Percentiles rank a stretch among this genome's conserved stretches.
Evolutionary conservation across 2,888 invertebrate species (phyloP).

Genomic region (Tethea ocularis): DNA sequence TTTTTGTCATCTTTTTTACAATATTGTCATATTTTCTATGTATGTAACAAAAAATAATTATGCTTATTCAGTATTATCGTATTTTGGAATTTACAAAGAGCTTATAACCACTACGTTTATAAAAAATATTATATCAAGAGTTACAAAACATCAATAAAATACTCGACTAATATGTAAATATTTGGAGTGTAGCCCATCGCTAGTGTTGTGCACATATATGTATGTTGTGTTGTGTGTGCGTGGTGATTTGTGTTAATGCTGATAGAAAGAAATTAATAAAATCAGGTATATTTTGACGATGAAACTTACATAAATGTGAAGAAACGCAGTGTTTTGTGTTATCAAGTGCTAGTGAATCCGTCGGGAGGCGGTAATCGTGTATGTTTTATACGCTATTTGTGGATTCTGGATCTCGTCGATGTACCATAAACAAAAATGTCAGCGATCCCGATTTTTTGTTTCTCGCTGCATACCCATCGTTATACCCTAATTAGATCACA

Average conservation of each 20-base stretch:
- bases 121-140: too few species aligned
- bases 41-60: too few species aligned
- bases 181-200: constrained; percentile 26
- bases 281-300: constrained; percentile 78
- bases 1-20: too few species aligned
- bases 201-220: constrained; percentile 60
- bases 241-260: constrained; percentile 84
- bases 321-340: constrained; percentile 77
- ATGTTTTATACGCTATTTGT: constrained; percentile 81
- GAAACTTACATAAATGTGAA: constrained; percentile 81
- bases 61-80: too few species aligned
- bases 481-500: constrained; percentile 81
- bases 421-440: constrained; percentile 85
- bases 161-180: constrained; percentile 32
- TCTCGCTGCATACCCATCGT: constrained; percentile 80
- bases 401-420: constrained; percentile 82
- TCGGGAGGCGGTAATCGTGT: constrained; percentile 83
- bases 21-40: too few species aligned
- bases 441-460: constrained; percentile 84
- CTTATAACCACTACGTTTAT: too few species aligned
- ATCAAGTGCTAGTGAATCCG: constrained; percentile 81
- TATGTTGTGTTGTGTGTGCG: constrained; percentile 84
- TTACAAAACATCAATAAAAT: constrained; percentile 18
- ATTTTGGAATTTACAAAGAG: too few species aligned
- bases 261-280: constrained; percentile 80